These are phyloP conservation scores for Parnassius mnemosyne DNA, from an alignment of 2,888 invertebrate species.

Conservation along the genomic window DNA sequence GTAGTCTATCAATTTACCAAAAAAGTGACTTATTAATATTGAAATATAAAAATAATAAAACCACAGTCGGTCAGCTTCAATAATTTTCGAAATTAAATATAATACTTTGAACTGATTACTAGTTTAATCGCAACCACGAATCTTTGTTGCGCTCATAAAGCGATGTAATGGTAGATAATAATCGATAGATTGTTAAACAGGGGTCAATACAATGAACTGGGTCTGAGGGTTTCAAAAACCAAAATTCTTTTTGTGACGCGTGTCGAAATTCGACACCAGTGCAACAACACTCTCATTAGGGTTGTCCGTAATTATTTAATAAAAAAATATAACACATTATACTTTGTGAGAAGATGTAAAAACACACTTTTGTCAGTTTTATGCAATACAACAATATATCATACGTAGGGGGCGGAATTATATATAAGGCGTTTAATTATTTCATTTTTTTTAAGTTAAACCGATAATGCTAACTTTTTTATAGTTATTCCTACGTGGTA, in stretches of 20 bases:
- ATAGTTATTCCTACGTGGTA: too few relatives aligned
- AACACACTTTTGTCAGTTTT: too few relatives aligned
- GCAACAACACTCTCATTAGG: slow-evolving; percentile 60
- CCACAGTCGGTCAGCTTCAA: background rate
- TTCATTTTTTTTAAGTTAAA: too few relatives aligned
- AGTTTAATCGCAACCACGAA: slow-evolving; percentile 27
- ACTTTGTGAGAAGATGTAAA: too few relatives aligned
- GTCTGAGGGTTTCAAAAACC: slow-evolving; percentile 53
- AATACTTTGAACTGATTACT: slow-evolving; percentile 22
- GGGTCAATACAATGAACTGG: slow-evolving; percentile 53
- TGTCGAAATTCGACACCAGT: slow-evolving; percentile 65
- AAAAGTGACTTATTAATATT: too few relatives aligned
- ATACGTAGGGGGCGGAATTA: too few relatives aligned
- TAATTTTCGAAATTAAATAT: slow-evolving; percentile 7
- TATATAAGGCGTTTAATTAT: too few relatives aligned
- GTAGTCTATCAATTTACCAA: too few relatives aligned
- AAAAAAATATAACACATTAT: slow-evolving; percentile 16
- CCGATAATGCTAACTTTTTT: too few relatives aligned
- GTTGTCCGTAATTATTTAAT: slow-evolving; percentile 57
- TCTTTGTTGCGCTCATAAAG: slow-evolving; percentile 29
- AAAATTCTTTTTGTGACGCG: slow-evolving; percentile 56
- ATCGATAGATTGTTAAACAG: slow-evolving; percentile 55
- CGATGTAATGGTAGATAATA: slow-evolving; percentile 53
- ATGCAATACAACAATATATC: too few relatives aligned
- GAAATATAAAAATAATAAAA: background rate